Conservation (phyloP, 2,113 vertebrate species). For the Oncorhynchus gorbuscha region DNA sequence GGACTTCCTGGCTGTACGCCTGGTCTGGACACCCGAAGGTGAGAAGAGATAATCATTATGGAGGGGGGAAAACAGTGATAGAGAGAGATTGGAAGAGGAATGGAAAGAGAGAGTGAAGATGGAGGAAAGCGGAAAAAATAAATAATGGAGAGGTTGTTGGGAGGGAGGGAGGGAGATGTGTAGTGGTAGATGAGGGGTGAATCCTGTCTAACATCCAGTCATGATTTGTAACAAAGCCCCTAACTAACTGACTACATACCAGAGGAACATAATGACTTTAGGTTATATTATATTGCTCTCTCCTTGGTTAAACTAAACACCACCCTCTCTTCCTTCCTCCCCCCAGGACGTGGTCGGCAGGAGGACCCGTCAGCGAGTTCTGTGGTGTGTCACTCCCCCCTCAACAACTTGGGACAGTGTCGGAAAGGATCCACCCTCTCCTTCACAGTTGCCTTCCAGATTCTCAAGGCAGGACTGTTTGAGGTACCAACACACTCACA, state of each 20-base stretch:
- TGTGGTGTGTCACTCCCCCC: conserved; percentile 56
- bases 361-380: conserved; percentile 47
- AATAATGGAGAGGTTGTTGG: neutral
- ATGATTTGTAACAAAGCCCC: neutral
- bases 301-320: neutral
- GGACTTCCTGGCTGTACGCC: conserved; percentile 85
- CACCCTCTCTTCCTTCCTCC: neutral
- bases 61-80: too few species aligned
- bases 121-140: too few species aligned
- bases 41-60: neutral
- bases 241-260: neutral
- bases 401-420: conserved; percentile 76
- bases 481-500: conserved; percentile 65
- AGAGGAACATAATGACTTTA: neutral
- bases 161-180: neutral
- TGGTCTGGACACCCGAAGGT: conserved; percentile 79
- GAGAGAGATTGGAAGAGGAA: too few species aligned
- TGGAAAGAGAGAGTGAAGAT: neutral
- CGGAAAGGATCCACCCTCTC: conserved; percentile 79
- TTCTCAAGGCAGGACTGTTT: conserved; percentile 77
- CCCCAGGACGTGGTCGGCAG: conserved; percentile 36
- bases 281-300: neutral
- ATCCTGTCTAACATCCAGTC: neutral
- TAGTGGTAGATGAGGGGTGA: neutral
- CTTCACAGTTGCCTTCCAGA: conserved; percentile 81